Base-by-base conservation (phyloP, 2,888 invertebrate genomes). In the Plagiodera versicolora region DNA sequence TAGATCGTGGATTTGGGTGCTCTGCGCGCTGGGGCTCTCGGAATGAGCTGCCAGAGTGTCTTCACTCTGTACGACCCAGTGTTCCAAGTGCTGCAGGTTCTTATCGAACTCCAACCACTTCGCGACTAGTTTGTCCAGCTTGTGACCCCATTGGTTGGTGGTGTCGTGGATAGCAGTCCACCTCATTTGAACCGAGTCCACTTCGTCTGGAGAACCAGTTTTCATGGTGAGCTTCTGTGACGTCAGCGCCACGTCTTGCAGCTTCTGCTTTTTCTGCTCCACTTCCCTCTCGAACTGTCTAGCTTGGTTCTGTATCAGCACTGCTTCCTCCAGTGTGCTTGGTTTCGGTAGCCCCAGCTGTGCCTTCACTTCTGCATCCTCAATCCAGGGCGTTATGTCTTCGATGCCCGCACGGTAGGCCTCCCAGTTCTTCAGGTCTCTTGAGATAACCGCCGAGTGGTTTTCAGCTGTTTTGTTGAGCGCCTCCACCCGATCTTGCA, bases 351-450 rank as follows among this genome's bases (percentile, higher is more conserved):
- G 78, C 19, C 88, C 86, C 63, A 84, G 84, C 16, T 88, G 85
- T 20, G 93, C 85, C 81, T 89, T 90, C n/a, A 88, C 80, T 81
- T 96, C 95, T 16, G 92, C 91, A 75, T 91, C 86, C 77, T 94
- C 92, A 58, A 97, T 86, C 90, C 95, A 94, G 0, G 95, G 94
- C 76, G 91, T 90, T 53, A 95, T 86, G 77, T 91, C 88, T 61
- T 89, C 86, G 28, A 94, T 84, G 57, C 87, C 89, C 47, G 86
- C 84, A 79, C 94, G 92, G 79, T 94, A 94, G 71, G 88, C 87
- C 74, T 93, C 89, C 92, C 94, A 95, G 67, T 90, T 91, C 35
- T 87, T 86, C 49, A 95, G 82, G 75, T 95, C 94, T 72, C 89
- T 87, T 65, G 87, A 85, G 0, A 93, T 89, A 1, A 88, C 85